Base-by-base conservation (phyloP, 1,140 invertebrate genomes). In the Scaptodrosophila lebanonensis region DNA sequence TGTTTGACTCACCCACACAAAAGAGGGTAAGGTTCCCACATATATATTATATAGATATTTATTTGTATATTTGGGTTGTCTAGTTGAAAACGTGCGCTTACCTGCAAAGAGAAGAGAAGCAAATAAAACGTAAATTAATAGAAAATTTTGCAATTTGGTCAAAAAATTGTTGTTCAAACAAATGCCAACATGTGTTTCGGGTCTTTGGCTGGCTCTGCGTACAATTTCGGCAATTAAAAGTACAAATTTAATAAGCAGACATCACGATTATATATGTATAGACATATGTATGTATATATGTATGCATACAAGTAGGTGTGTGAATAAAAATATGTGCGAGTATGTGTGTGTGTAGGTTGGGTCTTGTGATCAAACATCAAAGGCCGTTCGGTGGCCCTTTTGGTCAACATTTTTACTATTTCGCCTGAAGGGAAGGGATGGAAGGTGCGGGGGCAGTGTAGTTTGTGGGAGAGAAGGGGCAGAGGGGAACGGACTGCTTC, bases 31-130 rank as follows among this genome's bases (percentile, higher is more conserved):
- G n/a, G n/a, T n/a, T n/a, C n/a, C n/a, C n/a, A n/a, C n/a, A n/a
- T n/a, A n/a, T n/a, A n/a, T n/a, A n/a, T n/a, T n/a, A n/a, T n/a
- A n/a, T n/a, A n/a, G n/a, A n/a, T 17, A 38, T 17, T 2, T 3
- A 16, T 15, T 38, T 38, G 6, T 17, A 11, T 42, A 12, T 45
- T 13, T 30, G 13, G 42, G n/a, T 9, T 27, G 22, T 25, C 22
- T n/a, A 25, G 3, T 25, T 25, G 22, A 9, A 30, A 32, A 61
- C 44, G 11, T 17, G 7, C 20, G 76, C 73, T 77, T 73, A 77
- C 73, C 73, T 77, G 73, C 40, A 77, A 77, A 49, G 33, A 79
- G 47, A 40, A 59, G 9, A 15, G 57, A 50, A 53, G 9, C 42
- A 15, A 52, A 42, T 62, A 36, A 40, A 40, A 35, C 33, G 15